These are phyloP conservation scores for Leptinotarsa haldemani DNA, from an alignment of 2,888 invertebrate genomes.

Conservation along the genomic window DNA sequence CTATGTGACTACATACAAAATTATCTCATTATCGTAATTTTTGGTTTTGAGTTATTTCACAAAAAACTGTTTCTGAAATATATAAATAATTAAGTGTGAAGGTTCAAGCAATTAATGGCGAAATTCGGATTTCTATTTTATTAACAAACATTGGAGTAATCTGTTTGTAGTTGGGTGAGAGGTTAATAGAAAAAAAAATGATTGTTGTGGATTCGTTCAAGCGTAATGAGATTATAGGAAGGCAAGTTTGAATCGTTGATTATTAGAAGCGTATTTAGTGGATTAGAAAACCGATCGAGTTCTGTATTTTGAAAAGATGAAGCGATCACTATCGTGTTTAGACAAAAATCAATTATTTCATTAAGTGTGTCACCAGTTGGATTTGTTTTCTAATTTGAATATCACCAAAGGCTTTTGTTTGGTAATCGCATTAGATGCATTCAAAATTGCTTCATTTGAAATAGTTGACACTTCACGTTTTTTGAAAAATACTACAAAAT, in stretches of 20 bases:
- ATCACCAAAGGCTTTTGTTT: too few relatives aligned
- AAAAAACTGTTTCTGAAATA: constrained; percentile 22
- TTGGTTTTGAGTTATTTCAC: constrained; percentile 20
- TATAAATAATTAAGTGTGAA: constrained; percentile 30
- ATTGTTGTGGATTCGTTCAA: constrained; percentile 24
- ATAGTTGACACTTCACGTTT: too few relatives aligned
- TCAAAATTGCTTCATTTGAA: too few relatives aligned
- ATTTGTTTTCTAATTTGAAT: too few relatives aligned
- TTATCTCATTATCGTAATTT: neutral
- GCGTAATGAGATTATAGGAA: constrained; percentile 12
- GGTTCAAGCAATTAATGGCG: constrained; percentile 36
- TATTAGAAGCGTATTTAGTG: neutral
- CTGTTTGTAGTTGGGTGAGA: constrained; percentile 20
- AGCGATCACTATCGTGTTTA: too few relatives aligned
- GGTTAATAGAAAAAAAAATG: constrained; percentile 23
- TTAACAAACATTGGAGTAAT: constrained; percentile 23
- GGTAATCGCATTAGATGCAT: too few relatives aligned
- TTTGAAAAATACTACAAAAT: too few relatives aligned
- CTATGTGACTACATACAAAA: neutral
- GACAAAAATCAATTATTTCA: too few relatives aligned
- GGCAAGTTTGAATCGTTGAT: neutral
- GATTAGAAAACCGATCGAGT: neutral
- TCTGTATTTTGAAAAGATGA: too few relatives aligned
- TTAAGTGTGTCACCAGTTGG: too few relatives aligned
- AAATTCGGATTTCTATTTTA: constrained; percentile 35